These are phyloP conservation scores for Manacus vitellinus DNA, from an alignment of 2,113 vertebrate species.

Conservation along the genomic window DNA sequence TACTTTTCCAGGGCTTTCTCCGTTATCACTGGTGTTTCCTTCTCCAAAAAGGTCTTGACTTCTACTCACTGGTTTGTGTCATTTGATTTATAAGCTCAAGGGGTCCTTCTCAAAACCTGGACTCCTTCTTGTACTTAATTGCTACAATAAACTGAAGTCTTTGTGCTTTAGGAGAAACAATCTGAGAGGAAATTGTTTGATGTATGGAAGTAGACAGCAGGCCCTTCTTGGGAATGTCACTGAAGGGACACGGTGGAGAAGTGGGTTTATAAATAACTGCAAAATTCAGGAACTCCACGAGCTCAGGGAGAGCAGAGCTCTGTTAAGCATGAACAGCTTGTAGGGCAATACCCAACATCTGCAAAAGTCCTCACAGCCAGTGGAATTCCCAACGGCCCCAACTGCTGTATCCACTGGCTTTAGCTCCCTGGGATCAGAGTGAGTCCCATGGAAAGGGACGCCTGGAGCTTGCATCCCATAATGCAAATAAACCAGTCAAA, in stretches of 20 bases:
- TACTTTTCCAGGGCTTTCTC: not conserved
- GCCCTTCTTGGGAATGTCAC: not conserved
- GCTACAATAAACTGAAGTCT: not conserved
- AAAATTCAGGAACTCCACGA: not conserved
- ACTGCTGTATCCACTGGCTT: not conserved
- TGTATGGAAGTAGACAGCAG: not conserved
- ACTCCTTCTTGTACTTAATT: not conserved
- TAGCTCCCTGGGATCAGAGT: fast-evolving
- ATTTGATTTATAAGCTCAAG: conserved; percentile 5
- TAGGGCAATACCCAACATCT: not conserved
- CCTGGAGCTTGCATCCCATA: not conserved
- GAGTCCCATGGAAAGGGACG: not conserved
- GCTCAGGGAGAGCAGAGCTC: not conserved
- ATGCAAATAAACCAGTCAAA: fast-evolving
- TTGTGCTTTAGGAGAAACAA: not conserved
- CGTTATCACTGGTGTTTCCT: not conserved
- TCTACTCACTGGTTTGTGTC: not conserved
- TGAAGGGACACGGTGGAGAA: not conserved
- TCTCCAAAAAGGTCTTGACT: conserved; percentile 1
- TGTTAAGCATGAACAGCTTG: not conserved
- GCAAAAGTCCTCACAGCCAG: not conserved
- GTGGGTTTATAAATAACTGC: not conserved
- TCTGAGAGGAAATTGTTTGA: not conserved
- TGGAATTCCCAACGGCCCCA: not conserved
- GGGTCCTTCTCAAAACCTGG: not conserved